These are phyloP conservation scores for Vireo griseus DNA, from an alignment of 2,797 vertebrate species.

Conservation along the genomic window DNA sequence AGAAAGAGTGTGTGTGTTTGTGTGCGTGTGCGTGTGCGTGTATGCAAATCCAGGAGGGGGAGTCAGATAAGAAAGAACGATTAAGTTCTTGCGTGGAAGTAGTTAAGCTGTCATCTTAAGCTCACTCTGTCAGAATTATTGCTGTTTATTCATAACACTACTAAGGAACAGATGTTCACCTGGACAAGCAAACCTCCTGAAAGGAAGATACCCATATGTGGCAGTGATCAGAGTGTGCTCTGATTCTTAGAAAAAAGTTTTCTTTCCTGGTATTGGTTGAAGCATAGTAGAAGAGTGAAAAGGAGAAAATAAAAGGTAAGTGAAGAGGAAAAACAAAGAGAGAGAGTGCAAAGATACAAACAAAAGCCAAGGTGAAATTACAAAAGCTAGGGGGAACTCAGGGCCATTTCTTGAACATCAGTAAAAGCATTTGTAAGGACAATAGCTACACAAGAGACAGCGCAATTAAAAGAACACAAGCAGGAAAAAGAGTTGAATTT, in stretches of 20 bases:
- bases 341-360: not conserved
- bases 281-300: slow-evolving; percentile 19
- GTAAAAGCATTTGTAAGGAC: slow-evolving; percentile 1
- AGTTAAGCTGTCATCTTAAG: slow-evolving; percentile 77
- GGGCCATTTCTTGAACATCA: slow-evolving; percentile 45
- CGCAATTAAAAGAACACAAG: slow-evolving; percentile 16
- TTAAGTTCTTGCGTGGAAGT: slow-evolving; percentile 64
- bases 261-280: slow-evolving; percentile 63
- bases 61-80: slow-evolving; percentile 64
- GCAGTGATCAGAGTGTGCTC: slow-evolving; percentile 73
- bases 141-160: slow-evolving; percentile 80
- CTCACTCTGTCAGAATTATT: slow-evolving; percentile 76
- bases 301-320: slow-evolving; percentile 36
- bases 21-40: not conserved
- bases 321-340: slow-evolving; percentile 9
- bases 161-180: slow-evolving; percentile 94
- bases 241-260: slow-evolving; percentile 73
- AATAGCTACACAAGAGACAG: not conserved
- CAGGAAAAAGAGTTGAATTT: slow-evolving; percentile 5
- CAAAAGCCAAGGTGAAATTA: slow-evolving; percentile 39
- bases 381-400: slow-evolving; percentile 50
- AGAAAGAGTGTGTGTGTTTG: not conserved
- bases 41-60: slow-evolving; percentile 56
- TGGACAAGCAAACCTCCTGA: slow-evolving; percentile 82
- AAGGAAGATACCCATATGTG: slow-evolving; percentile 84